Evolutionary conservation across 2,888 invertebrate genomes (phyloP), one percentile per base, ranked within the genome.

Genomic region (Ophioninae sp.): DNA sequence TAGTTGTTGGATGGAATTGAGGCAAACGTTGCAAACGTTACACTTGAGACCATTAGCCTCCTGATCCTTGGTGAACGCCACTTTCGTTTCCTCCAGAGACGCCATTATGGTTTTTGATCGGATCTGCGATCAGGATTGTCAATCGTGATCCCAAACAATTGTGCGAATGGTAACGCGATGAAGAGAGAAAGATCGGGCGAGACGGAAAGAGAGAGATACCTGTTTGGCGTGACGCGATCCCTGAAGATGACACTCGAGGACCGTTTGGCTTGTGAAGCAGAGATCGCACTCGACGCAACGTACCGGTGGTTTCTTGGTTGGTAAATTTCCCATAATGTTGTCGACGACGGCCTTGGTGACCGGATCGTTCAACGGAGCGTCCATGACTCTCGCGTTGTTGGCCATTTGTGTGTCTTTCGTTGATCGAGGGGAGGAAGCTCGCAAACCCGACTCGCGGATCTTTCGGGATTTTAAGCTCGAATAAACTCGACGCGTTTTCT

Each of bases 1-100:
- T 7, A 94, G 90, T 85, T 94, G 94, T 69, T 93, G 92, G 79
- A 93, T 93, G 2, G 94, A 94, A 87, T 94, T 94, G 37, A 94
- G 90, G 81, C 92, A 92, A 61, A 94, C 93, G 86, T 92, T 93
- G 88, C 94, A 94, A 13, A 93, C 91, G 81, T 93, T 93, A 86
- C 94, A 94, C 84, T 92, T 93, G 20, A 93, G 89, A 20, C 92
- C 91, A 82, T 92, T 92, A 0, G 91, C 91, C 82, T 92, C 92
- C 79, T 90, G 89, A 69, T 92, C 92, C 85, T 93, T 92, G 56
- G 91, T 89, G 77, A 92, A 91, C 44, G 91, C 87, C 69, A 92
- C 89, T 88, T 93, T 91, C 20, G 92, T 91, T 83, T 93, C 91
- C 82, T 92, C 91, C 41, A 93, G 87, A n/a, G 89, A 87, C 59